Conservation (phyloP, 2,797 vertebrate genomes). For the Hemibagrus guttatus region DNA sequence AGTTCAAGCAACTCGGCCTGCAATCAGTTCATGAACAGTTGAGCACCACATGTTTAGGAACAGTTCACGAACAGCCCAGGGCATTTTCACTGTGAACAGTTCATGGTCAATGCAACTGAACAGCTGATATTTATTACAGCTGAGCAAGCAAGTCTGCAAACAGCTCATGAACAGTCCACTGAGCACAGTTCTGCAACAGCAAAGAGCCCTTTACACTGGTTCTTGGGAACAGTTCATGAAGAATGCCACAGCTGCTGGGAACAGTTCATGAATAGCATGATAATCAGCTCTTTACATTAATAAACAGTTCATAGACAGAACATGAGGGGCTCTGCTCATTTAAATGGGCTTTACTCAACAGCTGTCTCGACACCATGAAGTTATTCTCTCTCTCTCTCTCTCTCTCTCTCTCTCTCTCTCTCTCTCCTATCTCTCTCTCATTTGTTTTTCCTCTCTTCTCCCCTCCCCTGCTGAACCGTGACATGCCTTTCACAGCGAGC, state of each 20-base stretch:
- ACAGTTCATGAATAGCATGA: neutral
- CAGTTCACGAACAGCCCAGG: neutral
- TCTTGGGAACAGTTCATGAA: neutral
- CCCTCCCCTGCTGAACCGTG: conserved; percentile 9
- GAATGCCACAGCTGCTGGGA: no score
- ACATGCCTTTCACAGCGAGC: conserved; percentile 18
- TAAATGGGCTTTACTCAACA: neutral
- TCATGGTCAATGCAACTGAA: neutral
- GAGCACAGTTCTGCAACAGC: neutral
- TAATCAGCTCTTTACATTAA: neutral
- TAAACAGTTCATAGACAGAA: conserved; percentile 1
- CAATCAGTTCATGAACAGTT: neutral
- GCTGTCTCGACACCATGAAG: neutral
- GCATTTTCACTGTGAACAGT: neutral
- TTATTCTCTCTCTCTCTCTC: neutral
- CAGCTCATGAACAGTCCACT: neutral
- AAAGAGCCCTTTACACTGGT: neutral
- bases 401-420: neutral
- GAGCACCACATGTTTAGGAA: neutral
- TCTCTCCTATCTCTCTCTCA: neutral
- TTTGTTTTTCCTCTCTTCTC: conserved; percentile 1
- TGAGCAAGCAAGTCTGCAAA: neutral
- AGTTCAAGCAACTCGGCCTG: neutral
- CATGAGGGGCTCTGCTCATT: no score
- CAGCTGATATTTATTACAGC: neutral